Evolutionary conservation across 2,888 invertebrate genomes (phyloP).

Genomic region (Laspeyria flexula): DNA sequence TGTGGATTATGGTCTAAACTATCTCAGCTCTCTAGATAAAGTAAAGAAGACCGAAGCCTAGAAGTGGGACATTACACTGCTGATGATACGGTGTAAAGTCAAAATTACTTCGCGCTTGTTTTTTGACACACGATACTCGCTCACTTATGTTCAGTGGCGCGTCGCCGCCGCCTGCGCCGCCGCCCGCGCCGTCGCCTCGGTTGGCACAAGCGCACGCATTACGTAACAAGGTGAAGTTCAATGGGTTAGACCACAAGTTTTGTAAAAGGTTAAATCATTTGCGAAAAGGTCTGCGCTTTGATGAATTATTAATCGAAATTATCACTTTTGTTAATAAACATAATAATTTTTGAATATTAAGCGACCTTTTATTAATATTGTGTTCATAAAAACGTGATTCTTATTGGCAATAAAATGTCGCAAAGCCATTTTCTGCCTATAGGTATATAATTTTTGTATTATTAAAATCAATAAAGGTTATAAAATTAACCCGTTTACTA

Average conservation of each 20-base stretch:
- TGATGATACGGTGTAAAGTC: background rate
- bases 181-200: too few species aligned
- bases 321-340: slow-evolving; percentile 21
- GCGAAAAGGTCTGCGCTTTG: slow-evolving; percentile 38
- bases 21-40: too few species aligned
- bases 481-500: too few species aligned
- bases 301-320: slow-evolving; percentile 39
- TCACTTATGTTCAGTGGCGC: slow-evolving; percentile 1
- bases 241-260: slow-evolving; percentile 38
- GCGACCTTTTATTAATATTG: background rate
- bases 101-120: slow-evolving; percentile 20
- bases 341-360: background rate
- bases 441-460: too few species aligned
- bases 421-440: background rate
- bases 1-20: too few species aligned
- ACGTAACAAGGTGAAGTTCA: slow-evolving; percentile 72
- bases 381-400: background rate
- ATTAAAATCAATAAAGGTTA: too few species aligned
- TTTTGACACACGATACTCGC: slow-evolving; percentile 1
- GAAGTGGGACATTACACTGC: too few species aligned
- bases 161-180: slow-evolving; percentile 6
- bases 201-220: slow-evolving; percentile 45
- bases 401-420: background rate
- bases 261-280: slow-evolving; percentile 54
- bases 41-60: too few species aligned